A percentile compares a stretch with the other conserved stretches of the same genome.
Conservation (phyloP, 2,113 vertebrate species). For the Glaucomys volans region DNA sequence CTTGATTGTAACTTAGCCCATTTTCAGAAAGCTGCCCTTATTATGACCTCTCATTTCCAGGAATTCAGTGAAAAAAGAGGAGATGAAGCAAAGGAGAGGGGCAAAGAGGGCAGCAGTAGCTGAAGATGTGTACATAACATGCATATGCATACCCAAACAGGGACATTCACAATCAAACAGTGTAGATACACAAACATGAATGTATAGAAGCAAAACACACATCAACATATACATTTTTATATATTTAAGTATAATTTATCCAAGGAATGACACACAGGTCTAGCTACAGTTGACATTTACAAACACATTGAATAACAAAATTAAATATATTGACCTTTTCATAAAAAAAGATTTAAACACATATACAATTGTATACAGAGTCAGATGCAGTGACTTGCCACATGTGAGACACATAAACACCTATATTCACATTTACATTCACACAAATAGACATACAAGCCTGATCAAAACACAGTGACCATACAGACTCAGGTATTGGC, state of each 20-base stretch:
- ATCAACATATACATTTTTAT: not conserved
- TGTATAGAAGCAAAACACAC: not conserved
- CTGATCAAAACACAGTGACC: constrained; percentile 50
- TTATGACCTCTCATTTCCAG: not conserved
- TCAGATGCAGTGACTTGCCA: not conserved
- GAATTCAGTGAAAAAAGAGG: constrained; percentile 32
- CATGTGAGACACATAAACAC: constrained; percentile 28
- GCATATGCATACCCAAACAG: not conserved
- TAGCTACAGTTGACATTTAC: constrained; percentile 32
- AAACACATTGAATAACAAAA: constrained; percentile 1
- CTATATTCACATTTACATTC: not conserved
- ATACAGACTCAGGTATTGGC: not conserved
- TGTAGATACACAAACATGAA: not conserved
- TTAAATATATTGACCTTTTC: not conserved
- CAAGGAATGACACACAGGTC: not conserved
- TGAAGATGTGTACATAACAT: not conserved
- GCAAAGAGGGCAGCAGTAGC: not conserved
- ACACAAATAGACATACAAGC: not conserved
- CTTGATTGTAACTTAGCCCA: constrained; percentile 32
- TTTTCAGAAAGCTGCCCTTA: constrained; percentile 23
- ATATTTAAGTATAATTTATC: constrained; percentile 27
- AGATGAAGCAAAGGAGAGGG: not conserved
- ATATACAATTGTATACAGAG: not conserved
- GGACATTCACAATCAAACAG: not conserved
- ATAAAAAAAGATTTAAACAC: constrained; percentile 14